Conservation (phyloP, 2,888 invertebrate genomes). For the Trilocha varians region DNA sequence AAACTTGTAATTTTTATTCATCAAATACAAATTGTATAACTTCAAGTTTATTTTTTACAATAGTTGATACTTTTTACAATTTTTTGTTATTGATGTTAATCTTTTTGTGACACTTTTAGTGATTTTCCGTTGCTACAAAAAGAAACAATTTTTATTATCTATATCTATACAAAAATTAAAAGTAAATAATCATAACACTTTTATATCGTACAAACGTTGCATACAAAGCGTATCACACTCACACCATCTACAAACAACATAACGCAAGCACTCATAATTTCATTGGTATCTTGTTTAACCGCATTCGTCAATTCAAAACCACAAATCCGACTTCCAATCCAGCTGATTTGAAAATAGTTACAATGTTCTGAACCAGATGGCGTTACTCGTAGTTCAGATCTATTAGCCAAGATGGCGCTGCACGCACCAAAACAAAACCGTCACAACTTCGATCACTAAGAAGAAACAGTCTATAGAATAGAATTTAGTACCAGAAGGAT, state of each 20-base stretch:
- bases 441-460: neutral
- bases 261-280: conserved; percentile 9
- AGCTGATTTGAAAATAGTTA: neutral
- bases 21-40: no score
- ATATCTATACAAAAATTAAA: conserved; percentile 19
- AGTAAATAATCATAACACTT: conserved; percentile 21
- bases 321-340: no score
- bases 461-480: neutral
- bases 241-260: conserved; percentile 22
- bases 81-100: no score
- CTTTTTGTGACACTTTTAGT: conserved; percentile 54
- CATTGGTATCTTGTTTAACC: neutral
- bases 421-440: neutral
- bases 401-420: conserved; percentile 12
- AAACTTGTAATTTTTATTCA: no score
- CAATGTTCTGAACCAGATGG: neutral
- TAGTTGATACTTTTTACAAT: no score
- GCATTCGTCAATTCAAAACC: no score
- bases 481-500: neutral
- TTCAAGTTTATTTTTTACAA: no score
- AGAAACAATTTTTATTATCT: conserved; percentile 26
- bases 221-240: conserved; percentile 38
- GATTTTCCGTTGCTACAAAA: conserved; percentile 47
- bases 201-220: conserved; percentile 35
- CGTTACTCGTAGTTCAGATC: neutral